Conservation (phyloP, 2,888 invertebrate genomes). For the Masnerella sp. region DNA sequence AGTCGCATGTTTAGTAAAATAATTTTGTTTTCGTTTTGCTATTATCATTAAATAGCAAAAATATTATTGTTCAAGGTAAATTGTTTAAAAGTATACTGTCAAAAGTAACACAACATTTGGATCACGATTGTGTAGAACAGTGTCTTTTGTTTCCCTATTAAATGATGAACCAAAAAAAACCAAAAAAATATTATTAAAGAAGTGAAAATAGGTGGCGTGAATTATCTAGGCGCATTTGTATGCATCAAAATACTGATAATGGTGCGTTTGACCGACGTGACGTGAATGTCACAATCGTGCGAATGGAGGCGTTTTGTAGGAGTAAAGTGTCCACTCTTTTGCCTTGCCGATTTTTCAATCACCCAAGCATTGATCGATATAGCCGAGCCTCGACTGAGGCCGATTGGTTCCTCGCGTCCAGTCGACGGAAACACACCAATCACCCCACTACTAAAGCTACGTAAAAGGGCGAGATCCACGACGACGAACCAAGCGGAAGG, state of each 20-base stretch:
- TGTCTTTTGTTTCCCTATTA: slow-evolving; percentile 20
- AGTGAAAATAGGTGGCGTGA: slow-evolving; percentile 13
- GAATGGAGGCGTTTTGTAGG: slow-evolving; percentile 52
- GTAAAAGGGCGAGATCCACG: slow-evolving; percentile 65
- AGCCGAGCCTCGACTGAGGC: slow-evolving; percentile 73
- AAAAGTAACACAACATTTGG: too few species aligned
- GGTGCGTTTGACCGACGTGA: slow-evolving; percentile 57
- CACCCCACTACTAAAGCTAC: slow-evolving; percentile 72
- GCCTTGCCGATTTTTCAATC: slow-evolving; percentile 67
- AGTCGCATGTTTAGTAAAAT: too few species aligned
- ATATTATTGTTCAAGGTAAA: too few species aligned
- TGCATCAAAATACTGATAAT: slow-evolving; percentile 45
- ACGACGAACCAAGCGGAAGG: slow-evolving; percentile 65
- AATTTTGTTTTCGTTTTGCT: too few species aligned
- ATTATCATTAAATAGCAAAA: too few species aligned
- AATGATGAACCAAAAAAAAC: slow-evolving; percentile 10
- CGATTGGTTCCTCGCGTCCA: slow-evolving; percentile 74
- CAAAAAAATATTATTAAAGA: slow-evolving; percentile 19
- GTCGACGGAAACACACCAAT: slow-evolving; percentile 72
- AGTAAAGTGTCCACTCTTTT: slow-evolving; percentile 53
- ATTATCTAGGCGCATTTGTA: slow-evolving; percentile 31
- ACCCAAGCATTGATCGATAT: slow-evolving; percentile 75
- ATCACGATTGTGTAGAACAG: too few species aligned
- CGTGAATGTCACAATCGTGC: slow-evolving; percentile 54
- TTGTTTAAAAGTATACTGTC: too few species aligned